phyloP scores from a whole-genome alignment of 2,888 invertebrate species.

The Drosophila picticornis region DNA sequence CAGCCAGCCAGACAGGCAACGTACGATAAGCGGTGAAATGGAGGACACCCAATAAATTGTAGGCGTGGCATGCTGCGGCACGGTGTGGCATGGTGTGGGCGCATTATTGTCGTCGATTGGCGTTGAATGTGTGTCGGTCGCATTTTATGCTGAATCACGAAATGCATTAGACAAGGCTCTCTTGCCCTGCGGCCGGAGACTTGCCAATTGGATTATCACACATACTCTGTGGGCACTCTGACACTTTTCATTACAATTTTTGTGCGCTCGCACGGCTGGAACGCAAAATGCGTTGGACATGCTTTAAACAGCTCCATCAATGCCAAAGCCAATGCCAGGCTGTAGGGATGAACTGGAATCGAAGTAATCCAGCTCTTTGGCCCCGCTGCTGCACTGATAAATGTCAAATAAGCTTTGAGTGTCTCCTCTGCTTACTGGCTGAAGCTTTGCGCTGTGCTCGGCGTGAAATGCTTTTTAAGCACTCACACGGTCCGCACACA shows the following conservation, averaged over 20 bases:
- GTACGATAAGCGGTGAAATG: slow-evolving; percentile 24
- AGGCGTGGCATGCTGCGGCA: slow-evolving; percentile 30
- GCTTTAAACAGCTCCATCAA: slow-evolving; percentile 72
- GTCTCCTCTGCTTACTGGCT: slow-evolving; percentile 22
- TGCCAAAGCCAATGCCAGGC: slow-evolving; percentile 41
- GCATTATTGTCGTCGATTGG: slow-evolving; percentile 24
- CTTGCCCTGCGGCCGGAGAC: slow-evolving; percentile 21
- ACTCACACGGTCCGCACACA: slow-evolving; percentile 51
- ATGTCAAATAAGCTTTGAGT: slow-evolving; percentile 75
- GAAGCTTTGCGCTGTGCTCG: slow-evolving; percentile 24
- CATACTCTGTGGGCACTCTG: slow-evolving; percentile 33
- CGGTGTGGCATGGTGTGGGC: slow-evolving; percentile 36
- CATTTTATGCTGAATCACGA: slow-evolving; percentile 80
- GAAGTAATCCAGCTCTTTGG: slow-evolving; percentile 57
- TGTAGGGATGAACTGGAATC: slow-evolving; percentile 15
- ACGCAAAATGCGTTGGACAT: slow-evolving; percentile 53
- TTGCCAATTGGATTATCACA: slow-evolving; percentile 75
- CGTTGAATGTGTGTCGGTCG: slow-evolving; percentile 19
- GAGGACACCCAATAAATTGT: slow-evolving; percentile 68
- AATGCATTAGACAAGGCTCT: slow-evolving; percentile 70
- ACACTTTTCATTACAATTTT: slow-evolving; percentile 71
- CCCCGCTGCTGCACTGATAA: slow-evolving; percentile 69
- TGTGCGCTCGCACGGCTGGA: slow-evolving; percentile 57
- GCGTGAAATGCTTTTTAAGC: slow-evolving; percentile 76
- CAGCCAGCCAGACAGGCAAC: slow-evolving; percentile 35